Evolutionary conservation across 2,888 invertebrate genomes (phyloP), one percentile per base, ranked within the genome.

Genomic region (Cryptus armator): DNA sequence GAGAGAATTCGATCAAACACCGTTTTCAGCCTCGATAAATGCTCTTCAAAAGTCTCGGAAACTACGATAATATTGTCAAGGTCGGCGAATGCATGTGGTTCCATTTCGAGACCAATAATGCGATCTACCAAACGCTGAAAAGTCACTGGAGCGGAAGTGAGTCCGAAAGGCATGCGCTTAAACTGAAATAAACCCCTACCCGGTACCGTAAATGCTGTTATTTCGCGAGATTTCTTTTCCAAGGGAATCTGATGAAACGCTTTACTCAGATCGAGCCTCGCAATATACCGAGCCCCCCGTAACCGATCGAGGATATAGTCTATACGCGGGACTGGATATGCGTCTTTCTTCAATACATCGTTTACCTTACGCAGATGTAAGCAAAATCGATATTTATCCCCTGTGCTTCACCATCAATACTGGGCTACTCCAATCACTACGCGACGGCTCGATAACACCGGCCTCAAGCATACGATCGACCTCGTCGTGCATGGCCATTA

Each of bases 301-400:
- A 71, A 6, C 6, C 71, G 29, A 56, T 92, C 89, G 14, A 91
- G 78, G 9, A 89, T 91, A 0, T 86, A 72, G 1, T 86, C 85
- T 3, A 92, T 88, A 51, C 89, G 89, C 0, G 89, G 91, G 0
- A 92, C 59, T 0, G 91, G 91, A 88, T 92, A 90, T 3, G 90
- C 89, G 84, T 92, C 90, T 46, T 85, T 84, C 46, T 87, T 80
- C 0, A 91, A 90, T 0, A 91, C 90, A 3, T 77, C 75, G 70
- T 92, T 93, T 0, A 92, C 70, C 44, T 89, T 88, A 3, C 91
- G 79, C 19, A 86, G 90, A 77, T 92, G 91, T 0, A 90, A 86
- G 53, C 91, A 89, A 37, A 92, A 89, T 10, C 91, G 77, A 75
- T 88, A 90, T 2, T 86, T 86, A 0, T 87, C 89, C 12, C 88